Conservation (phyloP, 2,113 vertebrate species). For the Ceyx cyanopectus region DNA sequence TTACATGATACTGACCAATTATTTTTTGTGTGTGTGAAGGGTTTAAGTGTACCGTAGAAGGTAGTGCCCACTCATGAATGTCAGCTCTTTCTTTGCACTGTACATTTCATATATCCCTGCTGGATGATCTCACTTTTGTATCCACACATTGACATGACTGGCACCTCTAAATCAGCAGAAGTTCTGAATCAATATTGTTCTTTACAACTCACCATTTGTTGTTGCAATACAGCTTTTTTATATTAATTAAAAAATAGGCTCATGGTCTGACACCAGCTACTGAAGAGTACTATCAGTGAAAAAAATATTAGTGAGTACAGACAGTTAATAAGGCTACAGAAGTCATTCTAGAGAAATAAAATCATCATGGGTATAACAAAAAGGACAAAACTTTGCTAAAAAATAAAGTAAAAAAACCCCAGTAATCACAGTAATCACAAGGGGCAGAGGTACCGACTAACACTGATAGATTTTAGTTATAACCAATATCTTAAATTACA, state of each 20-base stretch:
- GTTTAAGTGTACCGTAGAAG: not conserved
- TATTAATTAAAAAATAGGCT: not conserved
- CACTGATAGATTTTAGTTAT: not conserved
- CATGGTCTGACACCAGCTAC: not conserved
- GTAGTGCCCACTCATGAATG: fast-evolving
- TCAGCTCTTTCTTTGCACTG: not conserved
- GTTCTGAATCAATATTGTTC: not conserved
- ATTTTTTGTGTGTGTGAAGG: not conserved
- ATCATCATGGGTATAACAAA: not conserved
- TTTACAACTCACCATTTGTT: not conserved
- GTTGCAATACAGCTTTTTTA: not conserved
- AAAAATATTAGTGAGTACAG: not conserved
- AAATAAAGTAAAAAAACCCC: not conserved
- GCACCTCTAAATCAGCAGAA: not conserved
- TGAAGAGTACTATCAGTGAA: not conserved
- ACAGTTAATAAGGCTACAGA: not conserved
- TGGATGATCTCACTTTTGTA: not conserved
- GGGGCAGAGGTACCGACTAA: fast-evolving
- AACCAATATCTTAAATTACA: not conserved
- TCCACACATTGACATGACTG: no score
- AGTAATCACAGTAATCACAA: not conserved
- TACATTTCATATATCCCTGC: not conserved
- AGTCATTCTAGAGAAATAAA: not conserved
- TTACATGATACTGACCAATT: not conserved
- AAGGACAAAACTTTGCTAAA: not conserved